These are phyloP conservation scores for Tridacna crocea DNA, from an alignment of 2,888 invertebrate genomes.

Conservation along the genomic window DNA sequence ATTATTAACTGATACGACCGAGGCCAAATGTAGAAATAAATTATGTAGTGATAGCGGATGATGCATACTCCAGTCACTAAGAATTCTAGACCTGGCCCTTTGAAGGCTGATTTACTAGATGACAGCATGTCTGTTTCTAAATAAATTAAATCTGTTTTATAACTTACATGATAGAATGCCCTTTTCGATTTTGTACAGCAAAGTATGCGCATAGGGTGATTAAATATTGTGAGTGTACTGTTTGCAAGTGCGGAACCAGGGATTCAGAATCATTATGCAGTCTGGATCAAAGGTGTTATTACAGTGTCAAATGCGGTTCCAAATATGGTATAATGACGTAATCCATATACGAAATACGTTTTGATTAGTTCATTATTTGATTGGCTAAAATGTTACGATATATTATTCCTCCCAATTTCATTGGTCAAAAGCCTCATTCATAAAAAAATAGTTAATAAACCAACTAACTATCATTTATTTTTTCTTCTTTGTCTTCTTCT, in stretches of 20 bases:
- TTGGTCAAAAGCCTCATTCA: too few relatives aligned
- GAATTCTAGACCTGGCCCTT: slow-evolving; percentile 2
- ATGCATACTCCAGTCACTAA: slow-evolving; percentile 3
- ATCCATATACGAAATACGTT: too few relatives aligned
- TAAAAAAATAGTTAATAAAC: too few relatives aligned
- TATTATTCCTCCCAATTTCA: too few relatives aligned
- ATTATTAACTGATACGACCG: background rate
- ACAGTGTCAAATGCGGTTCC: too few relatives aligned
- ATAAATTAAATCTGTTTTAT: slow-evolving; percentile 8
- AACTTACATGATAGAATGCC: background rate
- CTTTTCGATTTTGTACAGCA: too few relatives aligned
- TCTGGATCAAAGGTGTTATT: background rate
- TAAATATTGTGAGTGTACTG: too few relatives aligned
- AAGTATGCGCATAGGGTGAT: too few relatives aligned
- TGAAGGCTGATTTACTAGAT: slow-evolving; percentile 6
- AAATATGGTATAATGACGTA: too few relatives aligned
- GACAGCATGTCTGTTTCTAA: slow-evolving; percentile 7
- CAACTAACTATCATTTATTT: background rate
- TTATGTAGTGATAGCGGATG: background rate
- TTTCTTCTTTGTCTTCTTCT: background rate
- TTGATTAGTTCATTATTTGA: too few relatives aligned
- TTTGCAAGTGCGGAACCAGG: too few relatives aligned
- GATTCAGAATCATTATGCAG: background rate
- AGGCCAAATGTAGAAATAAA: background rate
- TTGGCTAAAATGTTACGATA: too few relatives aligned